Percentiles rank a stretch among this genome's conserved stretches.
Conservation (phyloP, 1,140 invertebrate species). For the Rhagoletis pomonella region DNA sequence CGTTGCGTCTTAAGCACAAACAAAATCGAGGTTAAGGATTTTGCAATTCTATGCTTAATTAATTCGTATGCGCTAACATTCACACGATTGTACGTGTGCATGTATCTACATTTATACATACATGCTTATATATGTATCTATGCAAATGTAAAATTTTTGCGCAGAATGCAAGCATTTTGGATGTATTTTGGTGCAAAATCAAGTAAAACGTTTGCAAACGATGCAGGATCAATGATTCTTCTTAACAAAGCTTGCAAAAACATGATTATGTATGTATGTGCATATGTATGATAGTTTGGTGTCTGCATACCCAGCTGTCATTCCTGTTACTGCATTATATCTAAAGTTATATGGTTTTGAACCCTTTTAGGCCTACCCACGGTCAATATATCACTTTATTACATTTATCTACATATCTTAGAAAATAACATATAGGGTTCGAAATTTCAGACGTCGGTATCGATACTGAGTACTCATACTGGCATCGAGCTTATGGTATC, state of each 20-base stretch:
- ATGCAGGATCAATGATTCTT: slow-evolving; percentile 12
- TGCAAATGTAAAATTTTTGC: background rate
- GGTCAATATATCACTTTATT: too few species aligned
- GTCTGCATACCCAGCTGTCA: too few species aligned
- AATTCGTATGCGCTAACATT: background rate
- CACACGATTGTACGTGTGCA: background rate
- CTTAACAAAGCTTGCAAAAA: background rate
- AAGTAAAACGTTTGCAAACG: background rate
- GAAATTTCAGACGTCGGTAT: too few species aligned
- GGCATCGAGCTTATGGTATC: too few species aligned
- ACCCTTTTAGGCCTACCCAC: too few species aligned
- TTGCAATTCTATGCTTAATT: slow-evolving; percentile 27
- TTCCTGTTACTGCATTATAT: too few species aligned
- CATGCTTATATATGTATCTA: background rate
- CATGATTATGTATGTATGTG: background rate
- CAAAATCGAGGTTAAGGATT: slow-evolving; percentile 35
- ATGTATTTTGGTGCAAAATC: background rate
- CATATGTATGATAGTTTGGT: background rate
- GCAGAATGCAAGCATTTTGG: background rate
- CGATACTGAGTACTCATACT: too few species aligned
- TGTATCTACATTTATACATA: background rate
- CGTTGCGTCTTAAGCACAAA: slow-evolving; percentile 20
- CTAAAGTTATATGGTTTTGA: too few species aligned
- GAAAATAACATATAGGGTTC: too few species aligned
- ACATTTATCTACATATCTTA: too few species aligned